Percentiles rank a stretch among this genome's conserved stretches.
These are phyloP conservation scores for Aphis gossypii DNA, from an alignment of 1,140 invertebrate species.

Conservation along the genomic window DNA sequence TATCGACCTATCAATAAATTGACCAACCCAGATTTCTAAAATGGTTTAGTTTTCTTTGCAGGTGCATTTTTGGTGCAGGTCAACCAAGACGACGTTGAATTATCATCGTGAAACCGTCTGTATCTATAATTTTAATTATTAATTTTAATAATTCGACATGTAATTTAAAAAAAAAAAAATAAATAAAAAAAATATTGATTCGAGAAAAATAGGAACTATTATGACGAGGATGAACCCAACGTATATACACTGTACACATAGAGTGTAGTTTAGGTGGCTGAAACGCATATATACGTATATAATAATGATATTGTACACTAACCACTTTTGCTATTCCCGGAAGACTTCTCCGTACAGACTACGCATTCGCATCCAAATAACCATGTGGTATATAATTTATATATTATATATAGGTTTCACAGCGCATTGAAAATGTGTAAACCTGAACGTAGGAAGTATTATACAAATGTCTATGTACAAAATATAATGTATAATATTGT, in stretches of 20 bases:
- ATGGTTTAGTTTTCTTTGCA: not conserved
- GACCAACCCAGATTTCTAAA: not conserved
- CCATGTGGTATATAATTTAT: not conserved
- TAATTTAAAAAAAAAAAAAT: not conserved
- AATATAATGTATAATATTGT: not conserved
- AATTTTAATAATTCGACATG: not conserved
- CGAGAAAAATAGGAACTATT: not conserved
- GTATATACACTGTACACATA: not conserved
- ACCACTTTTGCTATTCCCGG: not conserved
- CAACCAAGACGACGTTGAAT: not conserved
- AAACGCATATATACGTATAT: not conserved
- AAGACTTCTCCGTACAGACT: not conserved
- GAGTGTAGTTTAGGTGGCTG: not conserved
- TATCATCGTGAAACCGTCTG: not conserved
- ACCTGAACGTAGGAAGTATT: not conserved
- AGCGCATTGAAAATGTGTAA: not conserved
- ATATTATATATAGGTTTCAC: not conserved
- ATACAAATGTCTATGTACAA: not conserved
- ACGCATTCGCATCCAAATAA: not conserved
- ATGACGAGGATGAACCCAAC: no score
- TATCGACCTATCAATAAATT: not conserved
- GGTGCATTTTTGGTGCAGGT: not conserved
- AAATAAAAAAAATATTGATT: not conserved
- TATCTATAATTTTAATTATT: not conserved
- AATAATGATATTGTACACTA: slow-evolving; percentile 10